These are phyloP conservation scores for Myxocyprinus asiaticus DNA, from an alignment of 2,113 vertebrate genomes.

Conservation along the genomic window DNA sequence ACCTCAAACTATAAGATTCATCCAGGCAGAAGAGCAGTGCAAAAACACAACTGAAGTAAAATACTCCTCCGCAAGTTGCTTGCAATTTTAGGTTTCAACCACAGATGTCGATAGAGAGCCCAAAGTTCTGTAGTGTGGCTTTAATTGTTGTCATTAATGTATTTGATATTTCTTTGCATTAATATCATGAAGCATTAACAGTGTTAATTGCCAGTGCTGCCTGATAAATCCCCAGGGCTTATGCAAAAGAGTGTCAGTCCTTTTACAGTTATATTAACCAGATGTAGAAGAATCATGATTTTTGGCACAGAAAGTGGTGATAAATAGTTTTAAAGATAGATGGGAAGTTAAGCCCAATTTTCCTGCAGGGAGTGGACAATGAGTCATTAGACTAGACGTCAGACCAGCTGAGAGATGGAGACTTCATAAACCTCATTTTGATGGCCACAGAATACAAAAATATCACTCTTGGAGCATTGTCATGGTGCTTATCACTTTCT, in stretches of 20 bases:
- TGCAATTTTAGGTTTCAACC: no score
- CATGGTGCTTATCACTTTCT: conserved; percentile 65
- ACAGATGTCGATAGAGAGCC: no score
- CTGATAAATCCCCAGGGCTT: neutral
- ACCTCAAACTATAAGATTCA: no score
- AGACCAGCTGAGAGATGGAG: conserved; percentile 39
- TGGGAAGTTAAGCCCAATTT: conserved; percentile 37
- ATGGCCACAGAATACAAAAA: conserved; percentile 21
- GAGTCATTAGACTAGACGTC: conserved; percentile 35
- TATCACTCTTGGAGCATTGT: conserved; percentile 54
- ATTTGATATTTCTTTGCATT: no score
- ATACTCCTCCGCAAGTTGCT: no score
- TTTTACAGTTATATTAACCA: neutral
- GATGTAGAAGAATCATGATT: neutral
- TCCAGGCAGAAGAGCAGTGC: no score
- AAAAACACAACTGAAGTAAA: no score
- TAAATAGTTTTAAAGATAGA: conserved; percentile 28
- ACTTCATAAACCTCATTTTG: conserved; percentile 23
- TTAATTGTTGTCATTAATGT: no score
- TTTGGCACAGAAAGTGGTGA: conserved; percentile 26
- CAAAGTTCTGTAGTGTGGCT: no score
- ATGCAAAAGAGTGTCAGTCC: conserved; percentile 8
- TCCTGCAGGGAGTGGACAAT: conserved; percentile 31
- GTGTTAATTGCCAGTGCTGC: neutral
- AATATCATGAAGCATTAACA: no score